Conservation (phyloP, 2,113 vertebrate species). For the Pongo abelii region DNA sequence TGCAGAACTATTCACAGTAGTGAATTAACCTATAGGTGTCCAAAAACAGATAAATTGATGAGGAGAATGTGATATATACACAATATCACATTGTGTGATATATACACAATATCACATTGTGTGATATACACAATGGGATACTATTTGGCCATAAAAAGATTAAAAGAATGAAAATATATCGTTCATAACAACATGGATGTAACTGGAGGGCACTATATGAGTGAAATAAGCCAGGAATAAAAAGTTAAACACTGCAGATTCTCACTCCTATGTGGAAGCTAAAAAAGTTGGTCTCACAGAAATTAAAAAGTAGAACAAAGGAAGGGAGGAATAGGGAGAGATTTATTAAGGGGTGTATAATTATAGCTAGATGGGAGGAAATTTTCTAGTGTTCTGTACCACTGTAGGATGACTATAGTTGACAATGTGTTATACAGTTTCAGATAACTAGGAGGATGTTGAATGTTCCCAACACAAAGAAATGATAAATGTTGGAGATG, state of each 20-base stretch:
- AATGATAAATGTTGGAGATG: not conserved
- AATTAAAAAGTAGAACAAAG: not conserved
- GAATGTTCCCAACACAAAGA: not conserved
- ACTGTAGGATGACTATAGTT: not conserved
- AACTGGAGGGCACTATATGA: not conserved
- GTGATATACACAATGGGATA: not conserved
- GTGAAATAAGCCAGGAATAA: not conserved
- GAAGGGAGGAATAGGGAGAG: not conserved
- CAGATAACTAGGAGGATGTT: not conserved
- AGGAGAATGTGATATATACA: not conserved
- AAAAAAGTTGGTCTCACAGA: not conserved
- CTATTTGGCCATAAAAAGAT: not conserved
- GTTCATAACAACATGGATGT: not conserved
- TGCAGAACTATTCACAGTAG: not conserved
- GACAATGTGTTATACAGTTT: not conserved
- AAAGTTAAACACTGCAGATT: not conserved
- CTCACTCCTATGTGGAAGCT: not conserved
- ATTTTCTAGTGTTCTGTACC: not conserved
- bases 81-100: too few relatives aligned
- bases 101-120: not conserved
- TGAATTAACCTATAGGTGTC: not conserved
- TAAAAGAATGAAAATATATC: not conserved
- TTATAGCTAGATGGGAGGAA: not conserved
- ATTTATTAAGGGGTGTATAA: not conserved
- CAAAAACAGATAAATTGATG: not conserved